phyloP scores from a whole-genome alignment of 2,797 vertebrate species.

The Euthynnus affinis region DNA sequence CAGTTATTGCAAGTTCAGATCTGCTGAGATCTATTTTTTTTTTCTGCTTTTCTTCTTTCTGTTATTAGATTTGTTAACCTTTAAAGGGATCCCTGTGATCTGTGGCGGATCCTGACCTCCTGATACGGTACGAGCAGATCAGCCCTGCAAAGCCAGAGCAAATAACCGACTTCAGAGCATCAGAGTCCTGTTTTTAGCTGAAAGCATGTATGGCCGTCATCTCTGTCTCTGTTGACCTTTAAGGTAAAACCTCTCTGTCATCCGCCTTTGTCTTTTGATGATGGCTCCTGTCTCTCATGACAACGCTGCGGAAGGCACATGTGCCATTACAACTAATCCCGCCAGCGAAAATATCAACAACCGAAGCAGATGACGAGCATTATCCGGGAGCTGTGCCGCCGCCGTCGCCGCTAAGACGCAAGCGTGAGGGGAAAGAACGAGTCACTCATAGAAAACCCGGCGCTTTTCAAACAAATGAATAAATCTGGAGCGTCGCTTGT shows the following conservation, averaged over 20 bases:
- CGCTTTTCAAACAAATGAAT: slow-evolving; percentile 8
- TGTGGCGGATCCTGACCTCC: neutral
- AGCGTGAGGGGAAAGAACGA: neutral
- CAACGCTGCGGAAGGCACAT: neutral
- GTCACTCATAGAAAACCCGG: slow-evolving; percentile 12
- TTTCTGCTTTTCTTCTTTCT: too few species aligned
- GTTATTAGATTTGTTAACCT: too few species aligned
- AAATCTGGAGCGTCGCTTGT: neutral
- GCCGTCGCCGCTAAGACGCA: neutral
- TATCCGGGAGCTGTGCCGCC: too few species aligned
- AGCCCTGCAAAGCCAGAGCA: neutral
- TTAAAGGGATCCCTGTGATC: neutral
- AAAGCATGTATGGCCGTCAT: neutral
- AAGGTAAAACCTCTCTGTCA: neutral
- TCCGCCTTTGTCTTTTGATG: neutral
- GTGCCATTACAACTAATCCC: neutral
- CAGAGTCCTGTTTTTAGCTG: too few species aligned
- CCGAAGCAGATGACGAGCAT: neutral
- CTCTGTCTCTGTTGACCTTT: neutral
- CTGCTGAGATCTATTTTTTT: too few species aligned
- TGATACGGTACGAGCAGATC: neutral
- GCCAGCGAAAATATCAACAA: neutral
- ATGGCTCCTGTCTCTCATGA: neutral
- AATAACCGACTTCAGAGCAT: neutral
- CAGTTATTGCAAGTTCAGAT: too few species aligned